Evolutionary conservation across 2,888 invertebrate genomes (phyloP).

Genomic region (Caenorhabditis uteleia): DNA sequence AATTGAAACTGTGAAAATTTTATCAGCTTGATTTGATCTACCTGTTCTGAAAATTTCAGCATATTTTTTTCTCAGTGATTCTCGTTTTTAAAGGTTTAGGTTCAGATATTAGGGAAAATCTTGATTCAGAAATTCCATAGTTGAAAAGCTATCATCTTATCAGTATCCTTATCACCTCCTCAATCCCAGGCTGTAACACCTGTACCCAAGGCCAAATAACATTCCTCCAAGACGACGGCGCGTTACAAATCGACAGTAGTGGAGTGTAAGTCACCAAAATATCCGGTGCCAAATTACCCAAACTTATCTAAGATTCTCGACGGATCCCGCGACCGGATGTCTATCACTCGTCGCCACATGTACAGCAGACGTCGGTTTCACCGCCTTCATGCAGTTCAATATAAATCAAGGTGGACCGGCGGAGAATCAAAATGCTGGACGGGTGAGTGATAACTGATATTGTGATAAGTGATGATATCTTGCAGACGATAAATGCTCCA

Average conservation of each 20-base stretch:
- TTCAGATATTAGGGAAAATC: too few species aligned
- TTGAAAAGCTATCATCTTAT: too few species aligned
- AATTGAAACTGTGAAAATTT: too few species aligned
- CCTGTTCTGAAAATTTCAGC: too few species aligned
- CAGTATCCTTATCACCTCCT: too few species aligned
- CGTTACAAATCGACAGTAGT: not conserved
- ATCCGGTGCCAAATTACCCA: not conserved
- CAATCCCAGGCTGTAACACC: not conserved
- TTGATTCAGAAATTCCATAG: too few species aligned
- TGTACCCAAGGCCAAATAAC: not conserved
- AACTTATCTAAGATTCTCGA: constrained; percentile 11
- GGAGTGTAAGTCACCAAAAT: too few species aligned
- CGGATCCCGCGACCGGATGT: constrained; percentile 20
- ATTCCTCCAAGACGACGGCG: not conserved
- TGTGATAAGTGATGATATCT: too few species aligned
- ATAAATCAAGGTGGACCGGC: constrained; percentile 33
- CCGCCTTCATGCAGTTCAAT: constrained; percentile 39
- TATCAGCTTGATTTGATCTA: too few species aligned
- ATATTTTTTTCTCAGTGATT: too few species aligned
- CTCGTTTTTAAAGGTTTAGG: too few species aligned
- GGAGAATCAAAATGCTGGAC: not conserved
- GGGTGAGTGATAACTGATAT: not conserved
- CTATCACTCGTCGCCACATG: constrained; percentile 22
- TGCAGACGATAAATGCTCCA: constrained; percentile 27
- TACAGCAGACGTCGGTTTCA: constrained; percentile 11